Percentiles rank a stretch among this genome's conserved stretches.
Evolutionary conservation across 2,113 vertebrate genomes (phyloP).

Genomic region (Herpetotheres cachinnans): DNA sequence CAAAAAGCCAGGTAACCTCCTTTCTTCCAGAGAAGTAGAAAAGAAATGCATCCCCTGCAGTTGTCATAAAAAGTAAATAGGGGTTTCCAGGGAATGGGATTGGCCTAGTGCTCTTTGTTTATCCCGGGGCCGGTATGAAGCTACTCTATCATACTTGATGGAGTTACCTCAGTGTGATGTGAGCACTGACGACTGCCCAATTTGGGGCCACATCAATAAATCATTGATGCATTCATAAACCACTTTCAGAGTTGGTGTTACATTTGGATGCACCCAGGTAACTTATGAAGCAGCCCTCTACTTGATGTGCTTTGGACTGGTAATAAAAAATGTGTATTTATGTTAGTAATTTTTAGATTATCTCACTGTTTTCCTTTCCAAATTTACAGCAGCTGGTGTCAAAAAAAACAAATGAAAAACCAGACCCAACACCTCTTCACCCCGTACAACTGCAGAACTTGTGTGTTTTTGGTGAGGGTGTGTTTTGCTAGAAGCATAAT

Average conservation of each 20-base stretch:
- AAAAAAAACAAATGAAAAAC: background rate
- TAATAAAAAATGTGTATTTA: background rate
- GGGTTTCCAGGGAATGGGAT: background rate
- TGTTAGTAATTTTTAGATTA: background rate
- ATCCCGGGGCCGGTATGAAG: fast-evolving
- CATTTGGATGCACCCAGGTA: background rate
- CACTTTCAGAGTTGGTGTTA: background rate
- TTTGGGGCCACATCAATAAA: background rate
- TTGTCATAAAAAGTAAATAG: background rate
- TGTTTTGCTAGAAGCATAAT: slow-evolving; percentile 41
- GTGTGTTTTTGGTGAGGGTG: background rate
- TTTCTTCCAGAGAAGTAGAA: background rate
- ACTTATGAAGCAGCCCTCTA: background rate
- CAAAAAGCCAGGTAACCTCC: background rate
- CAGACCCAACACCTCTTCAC: fast-evolving
- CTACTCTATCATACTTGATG: background rate
- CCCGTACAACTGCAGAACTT: background rate
- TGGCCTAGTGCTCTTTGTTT: background rate
- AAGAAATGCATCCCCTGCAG: background rate
- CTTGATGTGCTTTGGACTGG: background rate
- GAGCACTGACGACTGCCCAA: background rate
- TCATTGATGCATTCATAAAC: background rate
- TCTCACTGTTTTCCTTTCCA: background rate
- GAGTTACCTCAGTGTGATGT: background rate
- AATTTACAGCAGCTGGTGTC: background rate